Evolutionary conservation across 2,113 vertebrate species (phyloP).

Genomic region (Hiodon tergisus): DNA sequence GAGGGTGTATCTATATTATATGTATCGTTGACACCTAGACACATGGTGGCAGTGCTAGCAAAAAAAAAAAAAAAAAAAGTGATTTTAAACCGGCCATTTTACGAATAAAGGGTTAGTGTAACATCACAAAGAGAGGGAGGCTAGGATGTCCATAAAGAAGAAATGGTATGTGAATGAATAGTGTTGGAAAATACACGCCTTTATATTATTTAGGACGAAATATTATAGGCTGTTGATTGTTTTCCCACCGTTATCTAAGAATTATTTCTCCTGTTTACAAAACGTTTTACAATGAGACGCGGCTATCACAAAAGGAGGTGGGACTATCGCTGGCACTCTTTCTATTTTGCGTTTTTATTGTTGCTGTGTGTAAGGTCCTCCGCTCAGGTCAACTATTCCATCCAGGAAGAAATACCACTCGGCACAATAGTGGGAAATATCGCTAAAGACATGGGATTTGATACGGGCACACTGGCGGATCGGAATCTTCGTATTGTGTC

Average conservation of each 20-base stretch:
- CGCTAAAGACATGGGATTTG: constrained; percentile 34
- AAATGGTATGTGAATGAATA: no score
- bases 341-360: constrained; percentile 8
- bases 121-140: no score
- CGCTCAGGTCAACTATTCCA: constrained; percentile 18
- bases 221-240: neutral
- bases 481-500: constrained; percentile 49
- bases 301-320: neutral
- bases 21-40: neutral
- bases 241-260: neutral
- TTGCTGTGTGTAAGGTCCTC: neutral
- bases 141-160: no score
- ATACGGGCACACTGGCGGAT: neutral
- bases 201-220: neutral
- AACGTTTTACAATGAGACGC: neutral
- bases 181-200: neutral
- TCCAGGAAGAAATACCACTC: constrained; percentile 13
- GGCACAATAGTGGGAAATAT: constrained; percentile 51
- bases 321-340: neutral
- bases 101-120: no score
- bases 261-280: neutral
- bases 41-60: constrained; percentile 5
- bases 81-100: no score
- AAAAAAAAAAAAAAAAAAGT: neutral
- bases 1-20: neutral